Evolutionary conservation across 2,113 vertebrate genomes (phyloP), one percentile per base, ranked within the genome.

Genomic region (Spheniscus mendiculus): DNA sequence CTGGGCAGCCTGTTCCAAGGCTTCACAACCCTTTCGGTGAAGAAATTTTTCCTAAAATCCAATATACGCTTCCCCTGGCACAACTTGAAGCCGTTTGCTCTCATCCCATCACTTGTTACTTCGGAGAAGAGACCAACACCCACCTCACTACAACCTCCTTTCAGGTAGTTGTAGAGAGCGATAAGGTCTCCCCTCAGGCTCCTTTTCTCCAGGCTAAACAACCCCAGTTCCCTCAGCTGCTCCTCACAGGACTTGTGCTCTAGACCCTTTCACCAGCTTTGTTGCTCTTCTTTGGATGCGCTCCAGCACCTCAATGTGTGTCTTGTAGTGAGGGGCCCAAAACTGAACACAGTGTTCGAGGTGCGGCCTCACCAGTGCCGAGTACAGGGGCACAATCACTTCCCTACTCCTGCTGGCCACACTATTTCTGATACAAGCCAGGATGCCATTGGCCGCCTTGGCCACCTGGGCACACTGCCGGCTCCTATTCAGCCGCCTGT

Each of bases 271-370:
- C 45, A 42, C 8, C 50, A 74, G 42, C 5, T 47, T n/a, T 0
- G 1, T 0, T 76, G 13, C 15, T 3, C 14, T 59, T 34, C 65
- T 62, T 2, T 6, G 4, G 25, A 66, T 4, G 4, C 0, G 0
- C 14, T 65, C 15, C 40, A 67, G 42, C 42, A 47, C 18, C 8
- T 84, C 44, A 15, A 1, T 22, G 12, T 36, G 36, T 2, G 58
- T 44, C 23, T 26, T 69, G 44, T 3, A 65, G 14, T 6, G 15
- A 76, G 4, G 1, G 4, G 12, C 6, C 12, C 23, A 58, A 20
- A 53, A 59, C 0, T 23, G 6, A 40, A 20, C 21, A 47, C 21
- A 34, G 19, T 3, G 62, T 2, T 52, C 2, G 0, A 83, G 49
- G 8, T 32, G 23, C 0, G 2, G 23, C 22, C 30, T 62, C 23